phyloP scores from a whole-genome alignment of 2,888 invertebrate genomes.

The Lypha dubia region DNA sequence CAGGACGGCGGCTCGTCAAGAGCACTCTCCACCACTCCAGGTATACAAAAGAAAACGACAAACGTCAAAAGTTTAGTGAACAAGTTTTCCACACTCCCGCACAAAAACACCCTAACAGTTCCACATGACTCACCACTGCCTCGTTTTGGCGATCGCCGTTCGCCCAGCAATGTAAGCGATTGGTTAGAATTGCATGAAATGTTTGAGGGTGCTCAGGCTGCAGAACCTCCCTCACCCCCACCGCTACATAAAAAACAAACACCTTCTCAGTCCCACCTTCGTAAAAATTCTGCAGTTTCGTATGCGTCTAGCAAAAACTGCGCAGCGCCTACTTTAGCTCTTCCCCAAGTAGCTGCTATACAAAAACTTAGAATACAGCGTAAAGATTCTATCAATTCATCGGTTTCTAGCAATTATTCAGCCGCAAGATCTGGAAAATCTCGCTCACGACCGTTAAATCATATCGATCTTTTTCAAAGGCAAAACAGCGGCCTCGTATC shows the following conservation, averaged over 20 bases:
- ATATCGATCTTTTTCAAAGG: slow-evolving; percentile 79
- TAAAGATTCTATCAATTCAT: slow-evolving; percentile 76
- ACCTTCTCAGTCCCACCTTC: slow-evolving; percentile 56
- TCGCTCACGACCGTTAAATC: slow-evolving; percentile 74
- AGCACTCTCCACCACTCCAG: slow-evolving; percentile 77
- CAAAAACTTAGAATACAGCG: slow-evolving; percentile 69
- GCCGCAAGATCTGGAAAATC: slow-evolving; percentile 75
- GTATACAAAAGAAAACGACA: slow-evolving; percentile 73
- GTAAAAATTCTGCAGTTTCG: slow-evolving; percentile 77
- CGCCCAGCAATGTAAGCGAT: slow-evolving; percentile 82
- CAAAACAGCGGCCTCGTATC: slow-evolving; percentile 80
- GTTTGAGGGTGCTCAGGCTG: slow-evolving; percentile 74
- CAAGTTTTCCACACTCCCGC: slow-evolving; percentile 64
- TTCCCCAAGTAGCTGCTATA: slow-evolving; percentile 61
- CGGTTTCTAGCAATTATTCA: slow-evolving; percentile 77
- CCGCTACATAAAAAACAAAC: slow-evolving; percentile 40
- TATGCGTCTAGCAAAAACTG: slow-evolving; percentile 77
- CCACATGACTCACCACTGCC: slow-evolving; percentile 76
- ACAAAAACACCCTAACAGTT: slow-evolving; percentile 60
- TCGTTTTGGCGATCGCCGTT: slow-evolving; percentile 81
- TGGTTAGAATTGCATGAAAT: slow-evolving; percentile 82
- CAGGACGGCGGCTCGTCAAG: slow-evolving; percentile 67
- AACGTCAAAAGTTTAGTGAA: slow-evolving; percentile 71
- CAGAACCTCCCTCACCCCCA: slow-evolving; percentile 36
- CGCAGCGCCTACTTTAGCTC: slow-evolving; percentile 55